Base-by-base conservation (phyloP, 2,113 vertebrate species). In the Mus musculus region DNA sequence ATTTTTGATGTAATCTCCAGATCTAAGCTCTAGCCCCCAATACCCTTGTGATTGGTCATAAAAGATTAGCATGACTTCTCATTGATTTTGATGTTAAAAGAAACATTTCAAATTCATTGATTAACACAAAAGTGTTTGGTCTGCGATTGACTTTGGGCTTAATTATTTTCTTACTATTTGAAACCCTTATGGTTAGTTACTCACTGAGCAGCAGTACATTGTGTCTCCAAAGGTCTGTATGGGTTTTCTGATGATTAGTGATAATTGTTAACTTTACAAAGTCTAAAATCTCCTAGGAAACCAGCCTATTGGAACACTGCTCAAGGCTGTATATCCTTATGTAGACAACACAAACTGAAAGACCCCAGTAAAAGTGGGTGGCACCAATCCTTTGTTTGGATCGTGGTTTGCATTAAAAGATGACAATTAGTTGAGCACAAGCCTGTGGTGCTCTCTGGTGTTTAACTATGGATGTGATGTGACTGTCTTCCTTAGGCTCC, bases 141-240 rank as follows among this genome's bases (percentile, higher is more conserved):
- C 22, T 65, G 3, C 72, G 71, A 33, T 26, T 20, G 59, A 8
- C 33, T 46, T 78, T 90, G 42, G 3, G 11, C 4, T 65, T 8
- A 49, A 5, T 33, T 16, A 65, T 11, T 30, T 30, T 26, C 10
- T 52, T 42, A 2, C 26, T 80, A 4, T 9, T 84, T 30, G 12
- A 3, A 5, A 17, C 76, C 3, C 26, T 22, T n/a, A 65, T 4
- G 65, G 1, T 87, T 13, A n/a, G 1, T 87, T 13, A n/a, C 24
- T 80, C 30, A 13, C 10, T 8, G 30, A 75, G 3, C 14, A 24
- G 17, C 20, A 22, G 12, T 7, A 46, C 4, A 1, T 81, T n/a
- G 16, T 10, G n/a, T 13, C 20, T n/a, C 4, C 2, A n/a, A 12
- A 3, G 8, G 24, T 17, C 13, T 19, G 14, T 12, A 3, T 63